phyloP scores from a whole-genome alignment of 30 jellyfish, hydroid and myxozoan species.

The Aurelia sp. region DNA sequence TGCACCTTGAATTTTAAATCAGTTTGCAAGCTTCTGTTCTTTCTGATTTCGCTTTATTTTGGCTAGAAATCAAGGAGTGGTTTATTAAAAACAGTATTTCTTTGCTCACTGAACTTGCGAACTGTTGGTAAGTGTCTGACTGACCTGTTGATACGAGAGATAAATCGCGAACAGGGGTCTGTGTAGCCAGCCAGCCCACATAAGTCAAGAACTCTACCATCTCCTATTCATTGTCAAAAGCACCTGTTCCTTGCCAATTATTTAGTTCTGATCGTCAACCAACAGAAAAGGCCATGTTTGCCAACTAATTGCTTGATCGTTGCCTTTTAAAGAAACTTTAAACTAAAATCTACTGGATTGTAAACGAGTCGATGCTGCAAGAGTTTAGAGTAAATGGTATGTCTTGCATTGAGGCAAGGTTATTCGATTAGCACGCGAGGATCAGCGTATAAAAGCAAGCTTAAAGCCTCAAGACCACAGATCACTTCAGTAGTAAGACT shows the following conservation, averaged over 20 bases:
- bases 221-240: conserved; percentile 11
- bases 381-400: no score
- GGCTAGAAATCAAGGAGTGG: no score
- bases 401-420: no score
- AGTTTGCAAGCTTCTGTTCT: no score
- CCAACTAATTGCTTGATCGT: conserved; percentile 49
- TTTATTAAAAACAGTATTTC: no score
- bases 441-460: background rate
- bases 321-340: background rate
- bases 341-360: background rate
- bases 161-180: no score
- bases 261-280: conserved; percentile 34
- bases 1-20: no score
- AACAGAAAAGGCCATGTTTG: conserved; percentile 55
- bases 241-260: conserved; percentile 73
- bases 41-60: no score
- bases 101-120: no score
- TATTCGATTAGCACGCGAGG: background rate
- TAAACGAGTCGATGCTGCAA: no score
- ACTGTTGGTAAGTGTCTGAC: no score
- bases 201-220: conserved; percentile 47
- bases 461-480: background rate
- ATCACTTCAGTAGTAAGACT: background rate
- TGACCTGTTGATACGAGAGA: no score
- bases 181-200: conserved; percentile 1